Percentiles rank a stretch among this genome's conserved stretches.
Conservation (phyloP, 2,888 invertebrate genomes). For the Meiosimyza platycephala region DNA sequence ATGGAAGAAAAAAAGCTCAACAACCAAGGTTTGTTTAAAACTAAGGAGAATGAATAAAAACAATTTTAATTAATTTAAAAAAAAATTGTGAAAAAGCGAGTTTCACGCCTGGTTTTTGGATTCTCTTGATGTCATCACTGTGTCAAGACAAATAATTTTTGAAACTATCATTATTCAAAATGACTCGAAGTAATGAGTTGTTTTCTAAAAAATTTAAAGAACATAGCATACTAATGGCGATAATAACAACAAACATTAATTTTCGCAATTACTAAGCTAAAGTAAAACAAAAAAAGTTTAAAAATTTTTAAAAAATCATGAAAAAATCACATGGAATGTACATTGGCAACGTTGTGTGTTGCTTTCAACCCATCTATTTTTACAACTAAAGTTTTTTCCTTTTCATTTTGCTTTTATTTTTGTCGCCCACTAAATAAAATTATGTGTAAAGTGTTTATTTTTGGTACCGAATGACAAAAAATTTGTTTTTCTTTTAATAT, state of each 20-base stretch:
- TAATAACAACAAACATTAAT: constrained; percentile 4
- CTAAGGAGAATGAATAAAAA: too few species aligned
- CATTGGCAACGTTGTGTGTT: constrained; percentile 5
- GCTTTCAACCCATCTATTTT: constrained; percentile 2
- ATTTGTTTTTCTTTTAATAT: too few species aligned
- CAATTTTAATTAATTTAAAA: constrained; percentile 16
- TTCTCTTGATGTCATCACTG: constrained; percentile 1
- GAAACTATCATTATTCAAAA: not conserved
- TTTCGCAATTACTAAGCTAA: constrained; percentile 1
- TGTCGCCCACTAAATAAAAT: too few species aligned
- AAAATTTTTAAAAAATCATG: not conserved
- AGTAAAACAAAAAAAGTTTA: too few species aligned
- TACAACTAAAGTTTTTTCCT: not conserved
- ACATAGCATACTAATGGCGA: not conserved
- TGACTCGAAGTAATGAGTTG: constrained; percentile 17
- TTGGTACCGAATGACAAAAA: too few species aligned
- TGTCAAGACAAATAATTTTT: not conserved
- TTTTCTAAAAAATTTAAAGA: constrained; percentile 5
- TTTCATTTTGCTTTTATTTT: too few species aligned
- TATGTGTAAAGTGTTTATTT: too few species aligned
- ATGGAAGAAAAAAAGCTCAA: constrained; percentile 59
- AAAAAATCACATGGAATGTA: constrained; percentile 29
- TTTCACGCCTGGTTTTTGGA: not conserved
- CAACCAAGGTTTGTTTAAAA: constrained; percentile 45
- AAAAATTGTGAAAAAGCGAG: constrained; percentile 19